Evolutionary conservation across 2,797 vertebrate genomes (phyloP).

Genomic region (Rhyacichthys aspro): DNA sequence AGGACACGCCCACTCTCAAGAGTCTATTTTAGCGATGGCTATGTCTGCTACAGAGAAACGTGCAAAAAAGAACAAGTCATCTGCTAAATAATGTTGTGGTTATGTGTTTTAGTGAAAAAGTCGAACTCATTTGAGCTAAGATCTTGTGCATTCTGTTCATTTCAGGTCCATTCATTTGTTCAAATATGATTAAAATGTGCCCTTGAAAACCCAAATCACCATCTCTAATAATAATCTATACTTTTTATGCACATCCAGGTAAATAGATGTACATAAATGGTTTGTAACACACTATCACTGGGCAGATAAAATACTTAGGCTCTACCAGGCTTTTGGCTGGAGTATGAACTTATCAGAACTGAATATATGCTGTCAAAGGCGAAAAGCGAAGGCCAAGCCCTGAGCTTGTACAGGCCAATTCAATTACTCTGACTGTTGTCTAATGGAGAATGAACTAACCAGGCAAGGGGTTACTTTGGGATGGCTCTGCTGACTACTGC

Average conservation of each 20-base stretch:
- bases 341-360: conserved; percentile 53
- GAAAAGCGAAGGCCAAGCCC: conserved; percentile 65
- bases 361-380: conserved; percentile 68
- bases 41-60: no score
- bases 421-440: conserved; percentile 72
- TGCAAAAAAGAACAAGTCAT: no score
- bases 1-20: no score
- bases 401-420: conserved; percentile 76
- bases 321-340: conserved; percentile 25
- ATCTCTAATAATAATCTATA: no score
- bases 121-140: no score
- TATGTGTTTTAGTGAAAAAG: no score
- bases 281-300: conserved; percentile 12
- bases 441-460: conserved; percentile 79
- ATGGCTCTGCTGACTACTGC: conserved; percentile 73
- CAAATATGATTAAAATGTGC: no score
- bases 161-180: no score
- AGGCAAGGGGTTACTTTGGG: conserved; percentile 69
- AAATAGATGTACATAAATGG: neutral
- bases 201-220: no score
- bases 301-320: conserved; percentile 15
- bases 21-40: no score
- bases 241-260: neutral
- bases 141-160: no score
- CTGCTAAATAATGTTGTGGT: no score